Percentiles rank a stretch among this genome's conserved stretches.
Conservation (phyloP, 1,140 invertebrate species). For the Magallana gigas region DNA sequence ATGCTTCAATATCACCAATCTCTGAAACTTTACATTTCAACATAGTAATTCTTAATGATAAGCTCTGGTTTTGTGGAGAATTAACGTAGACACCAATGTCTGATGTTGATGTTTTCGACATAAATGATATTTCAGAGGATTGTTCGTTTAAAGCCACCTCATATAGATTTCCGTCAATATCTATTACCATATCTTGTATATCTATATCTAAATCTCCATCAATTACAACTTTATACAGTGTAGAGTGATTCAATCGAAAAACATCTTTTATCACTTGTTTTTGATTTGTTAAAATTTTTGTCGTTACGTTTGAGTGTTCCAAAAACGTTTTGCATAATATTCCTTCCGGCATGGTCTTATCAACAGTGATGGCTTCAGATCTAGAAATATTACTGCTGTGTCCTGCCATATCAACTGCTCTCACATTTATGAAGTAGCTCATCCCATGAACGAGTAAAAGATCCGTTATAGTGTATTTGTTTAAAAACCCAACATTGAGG, state of each 20-base stretch:
- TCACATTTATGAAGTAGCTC: constrained; percentile 50
- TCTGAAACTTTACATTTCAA: not conserved
- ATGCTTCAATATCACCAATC: not conserved
- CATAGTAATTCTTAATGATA: not conserved
- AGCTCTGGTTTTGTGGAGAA: not conserved
- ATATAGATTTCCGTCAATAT: not conserved
- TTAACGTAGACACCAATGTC: not conserved
- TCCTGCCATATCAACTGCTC: constrained; percentile 63
- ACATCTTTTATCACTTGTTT: not conserved
- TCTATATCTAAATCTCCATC: not conserved
- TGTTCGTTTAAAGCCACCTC: not conserved
- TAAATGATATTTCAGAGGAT: not conserved
- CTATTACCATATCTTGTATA: not conserved
- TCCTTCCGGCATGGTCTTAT: constrained; percentile 55
- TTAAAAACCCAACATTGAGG: constrained; percentile 37
- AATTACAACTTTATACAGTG: not conserved
- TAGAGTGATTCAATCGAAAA: not conserved
- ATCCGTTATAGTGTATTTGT: constrained; percentile 23
- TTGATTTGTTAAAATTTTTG: not conserved
- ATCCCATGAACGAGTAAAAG: constrained; percentile 44
- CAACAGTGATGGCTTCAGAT: constrained; percentile 55
- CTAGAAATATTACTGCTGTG: constrained; percentile 36
- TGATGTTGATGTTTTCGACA: not conserved
- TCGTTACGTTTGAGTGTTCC: not conserved
- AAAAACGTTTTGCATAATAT: constrained; percentile 42